Evolutionary conservation across 2,113 vertebrate genomes (phyloP).

Genomic region (Aix galericulata): DNA sequence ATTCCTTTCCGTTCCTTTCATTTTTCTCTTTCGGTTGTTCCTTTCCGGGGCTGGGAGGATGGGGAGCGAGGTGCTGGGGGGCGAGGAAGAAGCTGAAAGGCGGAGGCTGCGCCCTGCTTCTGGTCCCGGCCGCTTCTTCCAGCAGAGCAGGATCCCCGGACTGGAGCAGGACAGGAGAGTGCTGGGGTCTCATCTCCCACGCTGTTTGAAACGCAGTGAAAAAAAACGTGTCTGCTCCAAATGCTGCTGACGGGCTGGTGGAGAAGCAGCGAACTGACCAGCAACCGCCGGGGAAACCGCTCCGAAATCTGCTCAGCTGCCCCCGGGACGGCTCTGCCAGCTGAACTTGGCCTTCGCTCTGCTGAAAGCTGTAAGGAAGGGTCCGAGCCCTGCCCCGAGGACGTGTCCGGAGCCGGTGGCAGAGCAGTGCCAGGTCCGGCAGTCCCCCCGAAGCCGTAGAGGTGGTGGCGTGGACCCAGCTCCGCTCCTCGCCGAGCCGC

Average conservation of each 20-base stretch:
- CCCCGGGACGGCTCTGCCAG: background rate
- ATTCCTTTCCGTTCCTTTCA: background rate
- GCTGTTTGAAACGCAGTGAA: background rate
- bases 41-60: background rate
- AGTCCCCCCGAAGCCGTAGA: background rate
- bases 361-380: background rate
- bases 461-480: background rate
- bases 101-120: background rate
- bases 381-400: background rate
- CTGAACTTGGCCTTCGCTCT: background rate
- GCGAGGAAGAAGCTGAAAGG: background rate
- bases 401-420: rapidly evolving
- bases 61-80: background rate
- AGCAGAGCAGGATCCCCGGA: background rate
- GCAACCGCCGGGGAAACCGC: background rate
- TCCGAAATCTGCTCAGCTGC: rapidly evolving
- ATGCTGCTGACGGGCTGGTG: background rate
- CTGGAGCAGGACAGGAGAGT: rapidly evolving
- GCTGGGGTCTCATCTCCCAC: background rate
- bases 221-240: background rate
- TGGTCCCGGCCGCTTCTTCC: background rate
- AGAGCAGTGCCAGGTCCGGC: background rate
- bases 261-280: rapidly evolving
- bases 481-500: background rate
- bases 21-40: background rate